Conservation (phyloP, 1,140 invertebrate genomes). For the Brachionus koreanus region DNA sequence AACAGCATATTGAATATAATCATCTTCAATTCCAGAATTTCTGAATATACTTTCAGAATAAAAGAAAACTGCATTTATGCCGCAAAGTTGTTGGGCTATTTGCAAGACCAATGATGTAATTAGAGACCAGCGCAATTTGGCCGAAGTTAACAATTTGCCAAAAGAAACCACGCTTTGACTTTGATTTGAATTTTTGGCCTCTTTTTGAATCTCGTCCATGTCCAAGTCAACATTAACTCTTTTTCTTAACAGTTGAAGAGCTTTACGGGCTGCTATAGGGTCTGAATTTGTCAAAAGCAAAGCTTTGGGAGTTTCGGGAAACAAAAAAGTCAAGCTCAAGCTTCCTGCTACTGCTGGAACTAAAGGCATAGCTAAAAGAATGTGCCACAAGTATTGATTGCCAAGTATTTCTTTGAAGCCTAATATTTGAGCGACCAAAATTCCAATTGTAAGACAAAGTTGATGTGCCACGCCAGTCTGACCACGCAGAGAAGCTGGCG, state of each 20-base stretch:
- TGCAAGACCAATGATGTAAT: constrained; percentile 52
- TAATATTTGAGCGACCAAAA: constrained; percentile 67
- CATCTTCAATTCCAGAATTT: constrained; percentile 63
- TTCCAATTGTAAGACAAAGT: constrained; percentile 78
- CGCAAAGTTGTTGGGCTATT: constrained; percentile 54
- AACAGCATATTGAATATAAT: constrained; percentile 66
- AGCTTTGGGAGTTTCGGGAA: constrained; percentile 84
- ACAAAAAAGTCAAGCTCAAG: constrained; percentile 69
- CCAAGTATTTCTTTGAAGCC: constrained; percentile 57
- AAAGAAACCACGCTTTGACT: constrained; percentile 48
- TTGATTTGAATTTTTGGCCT: constrained; percentile 47
- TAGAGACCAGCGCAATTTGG: constrained; percentile 50
- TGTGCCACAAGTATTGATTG: constrained; percentile 66
- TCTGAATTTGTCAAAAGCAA: constrained; percentile 68
- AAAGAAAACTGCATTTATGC: constrained; percentile 68
- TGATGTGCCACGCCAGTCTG: constrained; percentile 81
- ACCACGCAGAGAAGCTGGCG: constrained; percentile 72
- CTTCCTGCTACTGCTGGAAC: constrained; percentile 71
- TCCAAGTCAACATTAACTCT: constrained; percentile 50
- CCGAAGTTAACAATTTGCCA: constrained; percentile 50
- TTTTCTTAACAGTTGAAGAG: constrained; percentile 49
- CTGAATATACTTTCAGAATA: constrained; percentile 72
- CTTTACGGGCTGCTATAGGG: constrained; percentile 68
- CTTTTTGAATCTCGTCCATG: constrained; percentile 53
- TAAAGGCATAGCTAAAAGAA: constrained; percentile 66